Evolutionary conservation across 2,888 invertebrate genomes (phyloP), one percentile per base, ranked within the genome.

Genomic region (Artemia sp.): DNA sequence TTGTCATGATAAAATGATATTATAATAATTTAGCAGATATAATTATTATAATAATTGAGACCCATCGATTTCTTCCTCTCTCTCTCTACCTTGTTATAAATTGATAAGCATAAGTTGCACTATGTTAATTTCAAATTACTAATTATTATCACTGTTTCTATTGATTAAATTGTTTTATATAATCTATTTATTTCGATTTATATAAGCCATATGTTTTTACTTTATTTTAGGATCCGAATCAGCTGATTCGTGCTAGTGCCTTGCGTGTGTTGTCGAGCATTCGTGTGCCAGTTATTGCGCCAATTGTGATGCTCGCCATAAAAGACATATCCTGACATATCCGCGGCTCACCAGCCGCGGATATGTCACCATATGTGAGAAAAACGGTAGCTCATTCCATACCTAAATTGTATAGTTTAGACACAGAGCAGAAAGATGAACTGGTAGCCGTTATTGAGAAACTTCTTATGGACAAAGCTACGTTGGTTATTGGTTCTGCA

Each of bases 351-450:
- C 92, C 96, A 0, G 88, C 95, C 8, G 89, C 91, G 72, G 98
- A 99, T 78, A 95, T 99, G 94, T 95, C 95, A 69, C 94, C 98
- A 0, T 99, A 98, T 78, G 98, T 99, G 4, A 83, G 98, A 72
- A 99, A 98, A 81, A 96, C 96, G 0, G 97, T 97, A 1, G 97
- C 98, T 0, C 97, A 98, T 80, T 98, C 97, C 19, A 99, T 99
- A 77, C 97, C 98, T 1, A 99, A 99, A 81, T 81, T 99, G 1
- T 95, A 93, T 79, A 89, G 90, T 73, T 80, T 98, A 75, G 97
- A 97, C 78, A 87, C 91, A 0, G 97, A 97, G 71, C 90, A 94
- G 75, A 97, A 97, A 76, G 92, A 93, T 70, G 94, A 96, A 77
- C 80, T 99, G 51, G 88, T 97, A 69, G 85, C 86, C 70, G 91